Percentiles rank a stretch among this genome's conserved stretches.
These are phyloP conservation scores for Falco novaeseelandiae DNA, from an alignment of 2,797 vertebrate genomes.

Conservation along the genomic window DNA sequence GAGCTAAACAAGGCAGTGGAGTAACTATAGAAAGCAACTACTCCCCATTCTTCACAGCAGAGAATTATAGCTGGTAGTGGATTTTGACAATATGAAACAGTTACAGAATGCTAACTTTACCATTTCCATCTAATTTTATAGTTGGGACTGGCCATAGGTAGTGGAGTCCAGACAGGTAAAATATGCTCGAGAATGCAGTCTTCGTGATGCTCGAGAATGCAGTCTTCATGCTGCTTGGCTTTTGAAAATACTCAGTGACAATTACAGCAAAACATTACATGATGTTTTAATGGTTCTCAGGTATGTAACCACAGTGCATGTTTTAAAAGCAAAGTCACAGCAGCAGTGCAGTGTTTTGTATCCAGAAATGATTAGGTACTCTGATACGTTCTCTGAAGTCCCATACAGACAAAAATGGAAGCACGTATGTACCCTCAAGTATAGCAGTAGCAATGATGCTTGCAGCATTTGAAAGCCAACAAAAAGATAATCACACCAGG, in stretches of 20 bases:
- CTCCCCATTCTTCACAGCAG: not conserved
- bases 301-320: not conserved
- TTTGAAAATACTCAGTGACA: not conserved
- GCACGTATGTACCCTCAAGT: not conserved
- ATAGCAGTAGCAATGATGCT: accelerated
- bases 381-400: not conserved
- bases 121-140: not conserved
- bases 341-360: not conserved
- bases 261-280: not conserved
- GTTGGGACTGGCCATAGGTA: accelerated
- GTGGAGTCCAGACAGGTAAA: not conserved
- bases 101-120: not conserved
- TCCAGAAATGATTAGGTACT: not conserved
- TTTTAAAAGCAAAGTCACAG: not conserved
- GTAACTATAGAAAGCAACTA: not conserved
- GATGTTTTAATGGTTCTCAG: not conserved
- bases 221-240: accelerated
- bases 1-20: not conserved
- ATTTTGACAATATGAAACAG: not conserved
- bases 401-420: not conserved
- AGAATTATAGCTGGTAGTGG: not conserved
- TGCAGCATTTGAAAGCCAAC: not conserved
- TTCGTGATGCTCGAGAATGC: accelerated
- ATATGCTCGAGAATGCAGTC: too few species aligned
- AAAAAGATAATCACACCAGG: not conserved